Base-by-base conservation (phyloP, 2,797 vertebrate genomes). In the Syncerus caffer region DNA sequence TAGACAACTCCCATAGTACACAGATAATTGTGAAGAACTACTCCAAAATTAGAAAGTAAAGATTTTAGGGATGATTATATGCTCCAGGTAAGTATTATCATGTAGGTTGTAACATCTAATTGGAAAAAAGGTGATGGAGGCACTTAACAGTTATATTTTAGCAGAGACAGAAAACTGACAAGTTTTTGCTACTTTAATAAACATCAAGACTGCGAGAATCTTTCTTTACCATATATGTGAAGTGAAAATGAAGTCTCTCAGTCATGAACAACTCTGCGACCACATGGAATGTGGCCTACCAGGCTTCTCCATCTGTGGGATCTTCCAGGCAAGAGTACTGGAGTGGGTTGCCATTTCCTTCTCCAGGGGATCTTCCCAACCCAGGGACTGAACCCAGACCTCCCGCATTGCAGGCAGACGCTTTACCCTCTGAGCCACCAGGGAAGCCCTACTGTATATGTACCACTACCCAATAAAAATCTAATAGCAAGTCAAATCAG, bases 341-440 rank as follows among this genome's bases (percentile, higher is more conserved):
- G n/a, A 67, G 7, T 34, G 64, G n/a, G 17, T 67, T 67, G 64
- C 17, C n/a, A 6, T 67, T 67, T 67, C 64, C n/a, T 67, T 67
- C 17, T 67, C 64, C 64, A 11, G 64, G 64, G 64, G 64, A 67
- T 21, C n/a, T 67, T 67, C 4, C 17, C 16, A 67, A 67, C 64
- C n/a, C n/a, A 67, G 64, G n/a, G n/a, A 21, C 11, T 21, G 17
- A 67, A 67, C 17, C 64, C 3, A 34, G 17, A n/a, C n/a, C 4
- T 67, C 64, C 64, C 1, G 0, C n/a, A 67, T 19, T 67, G n/a
- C n/a, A 67, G 64, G 9, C 17, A 67, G n/a, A 34, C 0, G 9
- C n/a, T 67, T 67, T 21, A 11, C 17, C 64, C 9, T 34, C n/a
- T 67, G n/a, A 67, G 9, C 9, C n/a, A 34, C n/a, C 9, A 34